Evolutionary conservation across 2,888 invertebrate species (phyloP).

Genomic region (Microchrysa polita): DNA sequence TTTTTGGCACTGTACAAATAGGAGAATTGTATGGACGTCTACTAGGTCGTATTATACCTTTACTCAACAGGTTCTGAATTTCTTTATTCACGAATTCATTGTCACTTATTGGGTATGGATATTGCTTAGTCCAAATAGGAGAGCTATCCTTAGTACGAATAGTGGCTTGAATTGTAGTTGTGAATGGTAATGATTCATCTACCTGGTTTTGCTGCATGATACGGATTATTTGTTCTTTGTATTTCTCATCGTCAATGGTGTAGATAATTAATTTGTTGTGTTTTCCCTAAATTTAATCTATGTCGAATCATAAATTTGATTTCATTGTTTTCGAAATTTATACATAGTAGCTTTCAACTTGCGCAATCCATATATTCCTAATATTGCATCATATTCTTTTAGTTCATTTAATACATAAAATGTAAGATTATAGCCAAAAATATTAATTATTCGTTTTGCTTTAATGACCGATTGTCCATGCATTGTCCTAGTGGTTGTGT

Average conservation of each 20-base stretch:
- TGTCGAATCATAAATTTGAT: not conserved
- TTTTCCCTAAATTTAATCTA: not conserved
- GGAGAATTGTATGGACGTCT: not conserved
- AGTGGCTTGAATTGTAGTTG: constrained; percentile 42
- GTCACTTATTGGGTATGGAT: not conserved
- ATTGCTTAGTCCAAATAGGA: not conserved
- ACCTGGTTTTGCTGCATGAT: not conserved
- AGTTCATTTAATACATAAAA: too few species aligned
- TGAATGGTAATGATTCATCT: constrained; percentile 25
- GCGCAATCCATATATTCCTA: not conserved
- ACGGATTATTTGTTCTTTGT: not conserved
- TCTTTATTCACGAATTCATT: constrained; percentile 1
- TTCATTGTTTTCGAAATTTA: not conserved
- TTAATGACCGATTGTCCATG: too few species aligned
- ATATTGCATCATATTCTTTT: too few species aligned
- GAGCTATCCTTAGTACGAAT: constrained; percentile 16
- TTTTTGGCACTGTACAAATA: not conserved
- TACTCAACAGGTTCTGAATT: not conserved
- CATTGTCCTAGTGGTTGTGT: too few species aligned
- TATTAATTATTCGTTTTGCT: not conserved
- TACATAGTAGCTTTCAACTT: not conserved
- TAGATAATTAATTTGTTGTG: not conserved
- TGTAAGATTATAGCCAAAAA: too few species aligned
- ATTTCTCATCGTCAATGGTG: not conserved
- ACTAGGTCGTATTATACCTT: not conserved